Evolutionary conservation across 2,797 vertebrate species (phyloP), one percentile per base, ranked within the genome.

Genomic region (Leptodactylus fallax): DNA sequence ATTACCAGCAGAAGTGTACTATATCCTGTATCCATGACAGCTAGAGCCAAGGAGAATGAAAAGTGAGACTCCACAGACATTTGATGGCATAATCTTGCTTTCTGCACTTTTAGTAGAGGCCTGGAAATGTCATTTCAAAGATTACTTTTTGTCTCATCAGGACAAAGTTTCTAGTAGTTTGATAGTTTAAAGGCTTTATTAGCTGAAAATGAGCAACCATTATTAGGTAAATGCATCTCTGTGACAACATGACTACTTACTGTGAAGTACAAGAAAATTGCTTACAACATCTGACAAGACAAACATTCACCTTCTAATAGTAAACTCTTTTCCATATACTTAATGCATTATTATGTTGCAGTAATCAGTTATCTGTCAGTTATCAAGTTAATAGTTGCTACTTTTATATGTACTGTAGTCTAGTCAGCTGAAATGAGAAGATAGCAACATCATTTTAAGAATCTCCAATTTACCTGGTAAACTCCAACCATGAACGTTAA

Each of bases 401-500:
- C 36, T 1, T 36, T n/a, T n/a, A n/a, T n/a, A n/a, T n/a, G n/a
- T n/a, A n/a, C n/a, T n/a, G n/a, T n/a, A n/a, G n/a, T n/a, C n/a
- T n/a, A n/a, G n/a, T n/a, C n/a, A n/a, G n/a, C n/a, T n/a, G n/a
- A n/a, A n/a, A n/a, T 36, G 36, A 1, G 4, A 36, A 36, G 2
- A 4, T 36, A 36, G 36, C 36, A 36, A 25, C 45, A 17, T 12
- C 5, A 61, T 10, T n/a, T 61, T 6, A n/a, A 36, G 1, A 51
- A 63, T 61, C 60, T 49, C n/a, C 21, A 81, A 11, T 0, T 17
- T 93, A 94, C 94, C 93, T 94, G 93, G 86, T 93, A 94, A 67
- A 93, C 36, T 0, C 92, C 91, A 0, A 91, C 92, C 79, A 94
- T 90, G 36, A 93, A 94, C 45, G 91, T 92, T 85, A 94, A 74